Base-by-base conservation (phyloP, 2,113 vertebrate species). In the Dicerorhinus sumatrensis region DNA sequence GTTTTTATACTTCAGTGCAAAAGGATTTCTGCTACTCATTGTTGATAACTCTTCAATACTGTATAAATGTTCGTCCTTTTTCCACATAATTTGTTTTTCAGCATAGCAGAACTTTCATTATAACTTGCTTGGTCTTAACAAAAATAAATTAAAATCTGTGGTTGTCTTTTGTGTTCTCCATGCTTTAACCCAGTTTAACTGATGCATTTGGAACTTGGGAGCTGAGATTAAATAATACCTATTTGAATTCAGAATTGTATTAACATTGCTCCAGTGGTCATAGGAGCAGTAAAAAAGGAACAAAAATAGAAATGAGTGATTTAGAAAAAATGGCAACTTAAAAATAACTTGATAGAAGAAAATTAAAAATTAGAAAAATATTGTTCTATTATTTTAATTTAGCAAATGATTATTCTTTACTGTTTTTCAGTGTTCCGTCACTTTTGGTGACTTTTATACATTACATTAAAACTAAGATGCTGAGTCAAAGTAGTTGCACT, bases 221-320 rank as follows among this genome's bases (percentile, higher is more conserved):
- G 17, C 36, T 73, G 77, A 90, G 75, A 93, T 69, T 95, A 95
- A 84, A 48, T 91, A 31, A 51, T 20, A 81, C 17, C 21, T 96
- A 11, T 46, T 70, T 79, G 21, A 77, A 46, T 89, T 94, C 48
- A 75, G 21, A 48, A 80, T 80, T 93, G 6, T 67, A 42, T 91
- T 84, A 90, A 79, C 56, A 42, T 69, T 85, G 31, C 17, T 94
- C 16, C 46, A 88, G 5, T 91, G 56, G n/a, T 72, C n/a, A 80
- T 4, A 21, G 48, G 58, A 91, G 25, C 69, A 95, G 21, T 51
- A 36, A 56, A 95, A 91, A 70, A 69, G 17, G 9, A 79, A 58
- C 8, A 72, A 65, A n/a, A 31, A 14, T 29, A 81, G 36, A 92
- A 69, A 70, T 36, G 63, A 82, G 20, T 86, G 29, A 87, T 58